Percentiles rank a stretch among this genome's conserved stretches.
These are phyloP conservation scores for Lepus americanus DNA, from an alignment of 2,113 vertebrate species.

Conservation along the genomic window DNA sequence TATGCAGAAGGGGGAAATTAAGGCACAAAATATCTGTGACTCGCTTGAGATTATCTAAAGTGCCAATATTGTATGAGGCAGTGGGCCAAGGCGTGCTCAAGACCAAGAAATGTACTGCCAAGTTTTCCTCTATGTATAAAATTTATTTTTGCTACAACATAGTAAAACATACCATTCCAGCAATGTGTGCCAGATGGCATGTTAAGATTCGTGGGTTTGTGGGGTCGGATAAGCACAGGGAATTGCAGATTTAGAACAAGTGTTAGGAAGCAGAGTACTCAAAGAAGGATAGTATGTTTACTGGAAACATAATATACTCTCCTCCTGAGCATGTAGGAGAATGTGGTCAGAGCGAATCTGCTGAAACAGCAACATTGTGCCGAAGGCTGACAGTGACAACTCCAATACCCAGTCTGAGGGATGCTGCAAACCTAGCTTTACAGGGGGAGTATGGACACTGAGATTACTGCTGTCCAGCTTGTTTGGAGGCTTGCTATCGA, in stretches of 20 bases:
- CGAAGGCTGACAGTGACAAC: neutral
- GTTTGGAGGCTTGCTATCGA: conserved; percentile 16
- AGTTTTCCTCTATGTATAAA: conserved; percentile 70
- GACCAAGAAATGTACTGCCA: conserved; percentile 59
- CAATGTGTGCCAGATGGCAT: conserved; percentile 71
- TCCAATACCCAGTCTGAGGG: neutral
- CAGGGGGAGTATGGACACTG: neutral
- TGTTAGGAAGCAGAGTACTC: conserved; percentile 56
- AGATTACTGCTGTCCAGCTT: neutral
- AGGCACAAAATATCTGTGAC: conserved; percentile 38
- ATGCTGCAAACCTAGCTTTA: neutral
- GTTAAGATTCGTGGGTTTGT: conserved; percentile 62
- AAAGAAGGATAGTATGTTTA: conserved; percentile 42
- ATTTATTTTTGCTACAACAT: conserved; percentile 79
- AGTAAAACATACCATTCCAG: conserved; percentile 66
- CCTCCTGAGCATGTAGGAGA: neutral
- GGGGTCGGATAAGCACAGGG: neutral
- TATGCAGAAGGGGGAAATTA: conserved; percentile 28
- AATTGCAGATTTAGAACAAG: conserved; percentile 69
- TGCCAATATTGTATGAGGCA: conserved; percentile 39
- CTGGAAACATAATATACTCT: neutral
- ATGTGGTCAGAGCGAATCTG: neutral
- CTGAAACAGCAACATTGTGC: neutral
- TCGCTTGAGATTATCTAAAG: conserved; percentile 2
- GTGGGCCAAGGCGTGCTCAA: conserved; percentile 28